These are phyloP conservation scores for Tipula unca DNA, from an alignment of 2,888 invertebrate genomes.

Conservation along the genomic window DNA sequence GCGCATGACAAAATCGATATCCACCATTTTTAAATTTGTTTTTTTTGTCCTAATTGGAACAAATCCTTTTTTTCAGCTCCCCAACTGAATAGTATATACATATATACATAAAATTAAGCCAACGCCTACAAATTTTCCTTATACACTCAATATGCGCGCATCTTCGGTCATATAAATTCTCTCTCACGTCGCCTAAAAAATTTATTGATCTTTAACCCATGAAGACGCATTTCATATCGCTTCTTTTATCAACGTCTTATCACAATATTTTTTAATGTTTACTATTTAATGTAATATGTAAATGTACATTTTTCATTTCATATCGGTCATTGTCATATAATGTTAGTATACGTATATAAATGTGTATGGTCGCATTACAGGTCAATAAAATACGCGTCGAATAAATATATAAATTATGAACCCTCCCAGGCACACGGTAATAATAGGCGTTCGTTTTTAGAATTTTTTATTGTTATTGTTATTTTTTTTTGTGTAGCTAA, in stretches of 20 bases:
- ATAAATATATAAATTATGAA: not conserved
- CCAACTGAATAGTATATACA: not conserved
- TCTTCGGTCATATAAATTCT: not conserved
- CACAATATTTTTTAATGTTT: not conserved
- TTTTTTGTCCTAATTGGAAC: not conserved
- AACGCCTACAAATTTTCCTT: not conserved
- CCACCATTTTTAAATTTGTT: constrained; percentile 1
- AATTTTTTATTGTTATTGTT: too few species aligned
- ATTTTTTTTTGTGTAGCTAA: not conserved
- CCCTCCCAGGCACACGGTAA: not conserved
- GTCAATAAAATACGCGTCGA: not conserved
- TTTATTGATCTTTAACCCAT: not conserved
- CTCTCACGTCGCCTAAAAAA: not conserved
- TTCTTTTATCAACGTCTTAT: not conserved
- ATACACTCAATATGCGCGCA: not conserved
- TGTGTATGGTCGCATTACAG: not conserved
- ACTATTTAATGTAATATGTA: not conserved
- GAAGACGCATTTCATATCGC: not conserved
- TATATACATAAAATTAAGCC: too few species aligned
- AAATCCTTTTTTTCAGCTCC: not conserved
- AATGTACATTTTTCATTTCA: not conserved
- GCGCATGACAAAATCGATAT: constrained; percentile 2
- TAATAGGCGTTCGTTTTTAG: not conserved
- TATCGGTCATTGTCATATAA: not conserved
- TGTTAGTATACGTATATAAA: not conserved